These are phyloP conservation scores for Karalla daura DNA, from an alignment of 2,797 vertebrate species.

Conservation along the genomic window DNA sequence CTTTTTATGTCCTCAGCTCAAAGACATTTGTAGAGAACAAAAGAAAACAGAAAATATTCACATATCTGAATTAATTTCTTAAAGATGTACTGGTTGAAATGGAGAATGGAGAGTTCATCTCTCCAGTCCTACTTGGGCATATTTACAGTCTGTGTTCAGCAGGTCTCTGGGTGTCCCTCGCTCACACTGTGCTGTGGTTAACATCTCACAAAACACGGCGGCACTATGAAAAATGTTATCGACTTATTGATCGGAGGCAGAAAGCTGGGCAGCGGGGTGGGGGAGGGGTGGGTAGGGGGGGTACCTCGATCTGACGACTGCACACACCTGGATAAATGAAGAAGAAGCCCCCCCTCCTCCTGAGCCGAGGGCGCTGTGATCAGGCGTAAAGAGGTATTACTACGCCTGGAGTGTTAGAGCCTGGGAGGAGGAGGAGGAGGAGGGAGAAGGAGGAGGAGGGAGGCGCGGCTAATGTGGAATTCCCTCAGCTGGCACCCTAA, in stretches of 20 bases:
- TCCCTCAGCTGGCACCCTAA: slow-evolving; percentile 71
- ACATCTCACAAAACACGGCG: slow-evolving; percentile 88
- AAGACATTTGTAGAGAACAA: too few relatives aligned
- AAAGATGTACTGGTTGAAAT: too few relatives aligned
- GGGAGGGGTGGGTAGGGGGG: too few relatives aligned
- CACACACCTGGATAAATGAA: slow-evolving; percentile 72
- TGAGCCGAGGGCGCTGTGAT: slow-evolving; percentile 65
- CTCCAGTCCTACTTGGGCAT: too few relatives aligned
- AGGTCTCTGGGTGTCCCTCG: slow-evolving; percentile 81
- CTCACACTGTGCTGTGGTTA: slow-evolving; percentile 85
- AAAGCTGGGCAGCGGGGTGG: slow-evolving; percentile 85
- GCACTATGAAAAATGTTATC: slow-evolving; percentile 91
- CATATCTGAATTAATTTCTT: too few relatives aligned
- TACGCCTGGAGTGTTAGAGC: slow-evolving; percentile 59
- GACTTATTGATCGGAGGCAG: slow-evolving; percentile 93
- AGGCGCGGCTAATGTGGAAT: slow-evolving; percentile 70
- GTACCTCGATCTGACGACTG: slow-evolving; percentile 73
- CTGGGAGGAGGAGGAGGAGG: too few relatives aligned
- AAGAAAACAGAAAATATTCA: too few relatives aligned
- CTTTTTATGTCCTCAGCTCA: too few relatives aligned
- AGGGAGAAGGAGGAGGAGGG: too few relatives aligned
- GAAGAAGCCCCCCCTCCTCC: too few relatives aligned
- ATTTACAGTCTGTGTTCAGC: slow-evolving; percentile 21
- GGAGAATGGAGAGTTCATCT: too few relatives aligned
- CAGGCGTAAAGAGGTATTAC: slow-evolving; percentile 71